Evolutionary conservation across 1,140 invertebrate genomes (phyloP).

Genomic region (Pollicipes pollicipes): DNA sequence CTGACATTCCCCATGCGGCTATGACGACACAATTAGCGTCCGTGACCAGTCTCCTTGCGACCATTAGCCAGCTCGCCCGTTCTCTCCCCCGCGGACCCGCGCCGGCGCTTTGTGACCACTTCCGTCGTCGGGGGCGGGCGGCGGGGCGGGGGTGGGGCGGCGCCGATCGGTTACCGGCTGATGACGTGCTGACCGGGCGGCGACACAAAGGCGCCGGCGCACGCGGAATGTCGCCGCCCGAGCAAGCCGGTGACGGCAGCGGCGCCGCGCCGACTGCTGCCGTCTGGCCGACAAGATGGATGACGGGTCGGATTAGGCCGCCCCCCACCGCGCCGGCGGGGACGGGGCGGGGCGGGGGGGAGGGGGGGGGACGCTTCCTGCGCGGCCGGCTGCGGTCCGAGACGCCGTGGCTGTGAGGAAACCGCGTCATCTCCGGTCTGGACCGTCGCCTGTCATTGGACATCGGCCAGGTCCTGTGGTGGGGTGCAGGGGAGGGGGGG

Average conservation of each 20-base stretch:
- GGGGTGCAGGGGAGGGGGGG: too few species aligned
- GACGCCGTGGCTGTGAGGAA: too few species aligned
- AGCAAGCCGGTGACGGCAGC: neutral
- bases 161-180: neutral
- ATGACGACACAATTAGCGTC: neutral
- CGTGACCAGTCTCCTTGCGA: neutral
- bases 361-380: too few species aligned
- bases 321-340: neutral
- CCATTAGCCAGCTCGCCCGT: neutral
- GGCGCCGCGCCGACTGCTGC: neutral
- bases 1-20: neutral
- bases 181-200: neutral
- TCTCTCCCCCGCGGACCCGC: neutral
- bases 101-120: neutral
- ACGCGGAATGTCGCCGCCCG: neutral
- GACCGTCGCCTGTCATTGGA: too few species aligned
- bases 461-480: too few species aligned
- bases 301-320: neutral
- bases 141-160: neutral
- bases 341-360: neutral
- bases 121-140: too few species aligned
- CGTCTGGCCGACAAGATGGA: too few species aligned
- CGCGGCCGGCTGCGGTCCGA: too few species aligned
- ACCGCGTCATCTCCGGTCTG: too few species aligned
- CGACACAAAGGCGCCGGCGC: neutral